These are phyloP conservation scores for Steatocranus sp. DNA, from an alignment of 2,797 vertebrate species.

Conservation along the genomic window DNA sequence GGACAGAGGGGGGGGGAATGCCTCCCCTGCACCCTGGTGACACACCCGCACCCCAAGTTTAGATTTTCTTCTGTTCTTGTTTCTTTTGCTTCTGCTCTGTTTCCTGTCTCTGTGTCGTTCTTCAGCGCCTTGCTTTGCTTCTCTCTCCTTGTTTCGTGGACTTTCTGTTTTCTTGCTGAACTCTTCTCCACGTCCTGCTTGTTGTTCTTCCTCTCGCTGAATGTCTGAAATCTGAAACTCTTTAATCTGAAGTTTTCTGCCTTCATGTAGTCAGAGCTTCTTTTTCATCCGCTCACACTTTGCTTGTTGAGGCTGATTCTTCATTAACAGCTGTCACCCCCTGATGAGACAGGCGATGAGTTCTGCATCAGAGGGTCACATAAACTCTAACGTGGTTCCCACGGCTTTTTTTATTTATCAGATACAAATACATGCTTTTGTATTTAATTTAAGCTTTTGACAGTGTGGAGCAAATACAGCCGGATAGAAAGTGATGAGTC, in stretches of 20 bases:
- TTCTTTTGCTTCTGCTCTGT: background rate
- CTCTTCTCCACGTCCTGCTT: background rate
- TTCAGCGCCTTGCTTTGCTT: accelerated
- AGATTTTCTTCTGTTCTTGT: background rate
- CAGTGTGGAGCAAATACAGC: accelerated
- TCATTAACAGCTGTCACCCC: background rate
- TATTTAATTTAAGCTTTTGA: background rate
- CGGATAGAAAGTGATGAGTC: background rate
- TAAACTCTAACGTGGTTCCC: background rate
- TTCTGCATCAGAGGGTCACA: background rate
- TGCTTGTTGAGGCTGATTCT: background rate
- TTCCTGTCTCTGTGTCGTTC: background rate
- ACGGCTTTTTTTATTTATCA: background rate
- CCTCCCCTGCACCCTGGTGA: no score
- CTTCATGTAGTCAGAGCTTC: background rate
- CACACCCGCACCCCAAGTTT: no score
- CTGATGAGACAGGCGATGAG: background rate
- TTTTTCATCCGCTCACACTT: background rate
- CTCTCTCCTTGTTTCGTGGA: background rate
- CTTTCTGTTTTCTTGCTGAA: background rate
- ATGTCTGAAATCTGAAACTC: background rate
- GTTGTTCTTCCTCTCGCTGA: accelerated
- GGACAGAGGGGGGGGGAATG: no score
- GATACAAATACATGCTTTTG: accelerated
- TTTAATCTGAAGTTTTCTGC: background rate